Evolutionary conservation across 2,888 invertebrate genomes (phyloP).

Genomic region (Trichacis sp.): DNA sequence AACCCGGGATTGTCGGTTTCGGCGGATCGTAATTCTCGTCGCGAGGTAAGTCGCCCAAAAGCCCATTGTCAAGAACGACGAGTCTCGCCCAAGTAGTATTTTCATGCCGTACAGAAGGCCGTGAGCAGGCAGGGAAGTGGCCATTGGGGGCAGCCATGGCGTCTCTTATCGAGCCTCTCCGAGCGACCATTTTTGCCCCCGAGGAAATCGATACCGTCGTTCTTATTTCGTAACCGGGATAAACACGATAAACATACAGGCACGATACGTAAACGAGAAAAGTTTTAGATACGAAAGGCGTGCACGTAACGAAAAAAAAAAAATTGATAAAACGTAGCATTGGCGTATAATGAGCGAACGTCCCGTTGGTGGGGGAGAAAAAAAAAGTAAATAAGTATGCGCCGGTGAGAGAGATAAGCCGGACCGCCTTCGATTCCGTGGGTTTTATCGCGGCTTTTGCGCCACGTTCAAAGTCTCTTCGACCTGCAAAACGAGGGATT

Average conservation of each 20-base stretch:
- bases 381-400: no score
- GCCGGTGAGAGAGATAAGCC: no score
- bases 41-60: constrained; percentile 7
- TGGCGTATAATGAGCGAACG: no score
- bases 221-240: constrained; percentile 29
- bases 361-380: no score
- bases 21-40: constrained; percentile 37
- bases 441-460: constrained; percentile 18
- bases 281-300: no score
- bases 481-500: constrained; percentile 26
- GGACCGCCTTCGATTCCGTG: no score
- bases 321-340: background rate
- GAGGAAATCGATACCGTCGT: constrained; percentile 53
- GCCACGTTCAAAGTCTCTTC: constrained; percentile 7
- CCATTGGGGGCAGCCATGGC: constrained; percentile 54
- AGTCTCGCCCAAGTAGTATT: background rate
- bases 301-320: background rate
- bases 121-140: constrained; percentile 36
- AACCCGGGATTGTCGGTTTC: constrained; percentile 43
- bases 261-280: constrained; percentile 18
- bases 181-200: constrained; percentile 59
- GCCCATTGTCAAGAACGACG: background rate
- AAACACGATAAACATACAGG: constrained; percentile 35
- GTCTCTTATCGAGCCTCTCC: constrained; percentile 48
- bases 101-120: no score